phyloP scores from a whole-genome alignment of 1,140 invertebrate genomes.

The Trichogramma pretiosum region DNA sequence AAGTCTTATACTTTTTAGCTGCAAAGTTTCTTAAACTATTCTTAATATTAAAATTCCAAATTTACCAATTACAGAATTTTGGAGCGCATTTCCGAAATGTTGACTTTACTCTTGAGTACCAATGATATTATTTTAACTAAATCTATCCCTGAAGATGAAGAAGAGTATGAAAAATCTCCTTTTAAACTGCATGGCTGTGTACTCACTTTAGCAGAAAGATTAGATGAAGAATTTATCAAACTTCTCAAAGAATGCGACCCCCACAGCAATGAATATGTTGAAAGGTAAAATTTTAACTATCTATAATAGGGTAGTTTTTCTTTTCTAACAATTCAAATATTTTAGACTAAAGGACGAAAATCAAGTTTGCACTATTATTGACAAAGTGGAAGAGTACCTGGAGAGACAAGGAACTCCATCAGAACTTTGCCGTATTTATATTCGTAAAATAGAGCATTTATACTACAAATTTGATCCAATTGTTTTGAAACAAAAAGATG shows the following conservation, averaged over 20 bases:
- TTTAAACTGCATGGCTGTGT: constrained; percentile 78
- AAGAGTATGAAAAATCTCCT: constrained; percentile 72
- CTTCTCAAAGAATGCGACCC: constrained; percentile 95
- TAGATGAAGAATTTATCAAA: constrained; percentile 97
- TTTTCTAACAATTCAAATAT: constrained; percentile 15
- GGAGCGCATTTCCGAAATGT: constrained; percentile 66
- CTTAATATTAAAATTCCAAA: not conserved
- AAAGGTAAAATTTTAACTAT: constrained; percentile 51
- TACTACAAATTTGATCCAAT: constrained; percentile 94
- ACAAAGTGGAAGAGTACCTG: constrained; percentile 82
- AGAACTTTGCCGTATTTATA: constrained; percentile 91
- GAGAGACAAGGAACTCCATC: constrained; percentile 68
- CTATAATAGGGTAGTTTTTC: constrained; percentile 7
- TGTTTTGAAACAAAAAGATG: constrained; percentile 68
- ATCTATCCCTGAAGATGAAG: constrained; percentile 80
- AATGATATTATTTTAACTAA: constrained; percentile 72
- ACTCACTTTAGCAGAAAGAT: constrained; percentile 81
- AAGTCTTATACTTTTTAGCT: constrained; percentile 26
- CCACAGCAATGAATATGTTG: constrained; percentile 97
- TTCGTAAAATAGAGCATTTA: constrained; percentile 93
- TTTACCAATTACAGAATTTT: constrained; percentile 47
- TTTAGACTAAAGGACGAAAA: constrained; percentile 86
- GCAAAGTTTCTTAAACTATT: not conserved
- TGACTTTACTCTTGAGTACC: constrained; percentile 58
- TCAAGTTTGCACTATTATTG: constrained; percentile 80